Evolutionary conservation across 2,797 vertebrate genomes (phyloP), one percentile per base, ranked within the genome.

Genomic region (Arctocebus calabarensis): DNA sequence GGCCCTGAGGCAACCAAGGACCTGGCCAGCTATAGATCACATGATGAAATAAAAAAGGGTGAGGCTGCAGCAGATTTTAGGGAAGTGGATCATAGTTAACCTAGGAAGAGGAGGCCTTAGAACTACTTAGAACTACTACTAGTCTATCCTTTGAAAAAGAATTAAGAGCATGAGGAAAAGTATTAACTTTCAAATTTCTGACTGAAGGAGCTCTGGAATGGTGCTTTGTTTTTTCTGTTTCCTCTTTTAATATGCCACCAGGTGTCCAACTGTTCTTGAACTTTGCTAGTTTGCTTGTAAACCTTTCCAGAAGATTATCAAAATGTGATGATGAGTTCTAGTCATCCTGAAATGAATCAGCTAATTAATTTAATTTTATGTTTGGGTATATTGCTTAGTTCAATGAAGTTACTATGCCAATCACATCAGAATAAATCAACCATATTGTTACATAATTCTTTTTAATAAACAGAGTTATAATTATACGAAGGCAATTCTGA

Each of bases 381-480:
- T 96, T 98, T 34, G 88, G 78, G 45, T 97, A 96, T 98, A 96
- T 89, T 97, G 84, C 95, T 85, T 94, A 97, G 96, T 95, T 96
- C 97, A 99, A 99, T 98, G 98, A 98, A 98, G 96, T 96, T 96
- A 75, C 97, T 97, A 98, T 98, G 96, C 97, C 97, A 98, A 98
- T 98, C 98, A 98, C 96, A 97, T 98, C 97, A 96, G 97, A 98
- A 97, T 98, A 98, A 98, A 98, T 98, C 98, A 98, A 98, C 94
- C 98, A 97, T 97, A 97, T 95, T 98, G 97, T 98, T 98, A 98
- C 97, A 98, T 98, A 98, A 98, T 98, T 98, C 96, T 97, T 98
- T 98, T 96, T 98, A 98, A 98, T 98, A 98, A 98, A 98, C 96
- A 98, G 95, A 98, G 93, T 97, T 98, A 97, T 97, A 98, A 97